Evolutionary conservation across 2,113 vertebrate genomes (phyloP), one percentile per base, ranked within the genome.

Genomic region (Lepisosteus osseus): DNA sequence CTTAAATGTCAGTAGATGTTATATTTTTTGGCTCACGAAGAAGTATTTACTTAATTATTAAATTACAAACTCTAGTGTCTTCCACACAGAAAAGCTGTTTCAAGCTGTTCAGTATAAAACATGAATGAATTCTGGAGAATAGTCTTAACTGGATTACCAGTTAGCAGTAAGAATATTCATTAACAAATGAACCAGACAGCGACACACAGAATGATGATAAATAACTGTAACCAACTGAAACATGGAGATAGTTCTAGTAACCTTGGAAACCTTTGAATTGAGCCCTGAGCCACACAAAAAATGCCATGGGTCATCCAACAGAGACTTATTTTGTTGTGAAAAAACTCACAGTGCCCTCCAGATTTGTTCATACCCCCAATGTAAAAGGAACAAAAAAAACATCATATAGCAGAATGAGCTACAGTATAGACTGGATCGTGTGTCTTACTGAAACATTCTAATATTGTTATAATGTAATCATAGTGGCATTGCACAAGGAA

Each of bases 111-210:
- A 51, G 64, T 73, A 75, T 72, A 77, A 71, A 68, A 66, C 83
- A 80, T 78, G 85, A 87, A 67, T 78, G 80, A 88, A 82, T 72
- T 74, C 66, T 72, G 75, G 78, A 73, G 63, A 45, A 77, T 70
- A 77, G 80, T 82, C 80, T 84, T 83, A 85, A 84, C 84, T 79
- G 83, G 84, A 86, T 85, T 77, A 84, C 73, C 70, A 76, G 29
- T 29, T 29, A 29, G 77, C 63, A 43, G 77, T 69, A 74, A 79
- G 84, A 84, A 86, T 85, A 85, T 86, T 87, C 82, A 83, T 86
- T 76, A 85, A 80, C 77, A 77, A 74, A 69, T 70, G 74, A 79
- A 78, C 61, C 73, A 82, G 64, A 81, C 78, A 77, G 55, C 77
- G 76, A 79, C 67, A 67, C 76, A 85, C 82, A 75, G 77, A 82